Percentiles rank a stretch among this genome's conserved stretches.
Evolutionary conservation across 2,113 vertebrate species (phyloP).

Genomic region (Fregata magnificens): DNA sequence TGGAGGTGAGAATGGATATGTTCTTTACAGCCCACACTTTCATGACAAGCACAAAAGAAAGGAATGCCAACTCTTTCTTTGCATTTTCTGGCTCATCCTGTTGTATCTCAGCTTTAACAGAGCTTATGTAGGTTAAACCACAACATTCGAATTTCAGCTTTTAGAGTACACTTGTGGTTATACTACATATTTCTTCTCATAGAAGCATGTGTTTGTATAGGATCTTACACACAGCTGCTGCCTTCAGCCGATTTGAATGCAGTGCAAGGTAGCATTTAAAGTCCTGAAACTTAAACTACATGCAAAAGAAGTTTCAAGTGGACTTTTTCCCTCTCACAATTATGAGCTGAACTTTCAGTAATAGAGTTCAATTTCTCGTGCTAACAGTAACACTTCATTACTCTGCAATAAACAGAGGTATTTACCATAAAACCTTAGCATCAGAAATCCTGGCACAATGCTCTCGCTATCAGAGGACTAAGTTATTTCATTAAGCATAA

Average conservation of each 20-base stretch:
- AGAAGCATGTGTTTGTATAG: background rate
- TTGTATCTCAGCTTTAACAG: background rate
- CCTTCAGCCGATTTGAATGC: background rate
- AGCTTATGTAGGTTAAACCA: conserved; percentile 20
- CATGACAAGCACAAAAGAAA: background rate
- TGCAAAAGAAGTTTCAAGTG: background rate
- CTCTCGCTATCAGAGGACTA: background rate
- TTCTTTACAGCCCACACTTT: background rate
- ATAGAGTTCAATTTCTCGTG: background rate
- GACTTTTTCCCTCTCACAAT: background rate
- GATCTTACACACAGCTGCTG: background rate
- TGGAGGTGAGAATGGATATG: background rate
- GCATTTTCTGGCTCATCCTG: background rate
- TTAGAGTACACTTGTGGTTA: background rate
- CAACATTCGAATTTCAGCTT: background rate
- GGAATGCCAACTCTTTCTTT: background rate
- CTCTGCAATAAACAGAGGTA: background rate
- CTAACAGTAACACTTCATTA: background rate
- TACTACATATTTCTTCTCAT: background rate
- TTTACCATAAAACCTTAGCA: background rate
- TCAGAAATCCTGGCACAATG: background rate
- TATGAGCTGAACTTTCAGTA: background rate
- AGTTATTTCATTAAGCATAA: background rate
- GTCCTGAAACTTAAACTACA: background rate
- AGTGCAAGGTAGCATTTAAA: background rate